phyloP scores from a whole-genome alignment of 2,113 vertebrate genomes.

The Tyto alba region DNA sequence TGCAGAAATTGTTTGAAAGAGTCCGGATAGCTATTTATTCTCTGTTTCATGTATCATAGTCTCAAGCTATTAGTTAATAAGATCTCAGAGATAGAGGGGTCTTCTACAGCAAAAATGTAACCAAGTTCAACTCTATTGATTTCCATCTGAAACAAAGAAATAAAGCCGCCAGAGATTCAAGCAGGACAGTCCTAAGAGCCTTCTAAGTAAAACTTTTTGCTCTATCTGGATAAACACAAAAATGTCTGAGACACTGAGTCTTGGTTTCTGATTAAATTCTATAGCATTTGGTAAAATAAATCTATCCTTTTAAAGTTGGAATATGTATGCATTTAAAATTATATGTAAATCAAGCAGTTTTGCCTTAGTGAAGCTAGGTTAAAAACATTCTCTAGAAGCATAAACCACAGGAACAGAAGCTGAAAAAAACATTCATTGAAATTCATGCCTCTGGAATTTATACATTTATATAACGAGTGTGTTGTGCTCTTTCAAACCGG shows the following conservation, averaged over 20 bases:
- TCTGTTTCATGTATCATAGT: background rate
- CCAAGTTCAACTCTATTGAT: background rate
- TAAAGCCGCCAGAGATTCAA: background rate
- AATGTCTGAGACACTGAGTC: background rate
- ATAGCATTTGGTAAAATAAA: background rate
- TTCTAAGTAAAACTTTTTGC: background rate
- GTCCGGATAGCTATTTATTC: background rate
- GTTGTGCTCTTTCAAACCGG: background rate
- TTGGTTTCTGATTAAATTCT: background rate
- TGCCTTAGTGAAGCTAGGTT: background rate
- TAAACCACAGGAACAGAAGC: background rate
- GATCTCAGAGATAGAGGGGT: background rate
- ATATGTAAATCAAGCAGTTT: background rate
- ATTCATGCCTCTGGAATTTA: background rate
- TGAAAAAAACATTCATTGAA: conserved; percentile 11
- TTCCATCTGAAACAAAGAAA: background rate
- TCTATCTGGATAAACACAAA: background rate
- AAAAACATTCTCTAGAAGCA: background rate
- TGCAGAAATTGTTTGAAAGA: background rate
- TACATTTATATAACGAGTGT: background rate
- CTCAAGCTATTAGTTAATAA: background rate
- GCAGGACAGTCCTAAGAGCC: background rate
- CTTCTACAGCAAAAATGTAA: background rate
- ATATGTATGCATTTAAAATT: background rate
- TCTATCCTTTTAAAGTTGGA: background rate